phyloP scores from a whole-genome alignment of 2,888 invertebrate genomes.

The Eulithis testata region DNA sequence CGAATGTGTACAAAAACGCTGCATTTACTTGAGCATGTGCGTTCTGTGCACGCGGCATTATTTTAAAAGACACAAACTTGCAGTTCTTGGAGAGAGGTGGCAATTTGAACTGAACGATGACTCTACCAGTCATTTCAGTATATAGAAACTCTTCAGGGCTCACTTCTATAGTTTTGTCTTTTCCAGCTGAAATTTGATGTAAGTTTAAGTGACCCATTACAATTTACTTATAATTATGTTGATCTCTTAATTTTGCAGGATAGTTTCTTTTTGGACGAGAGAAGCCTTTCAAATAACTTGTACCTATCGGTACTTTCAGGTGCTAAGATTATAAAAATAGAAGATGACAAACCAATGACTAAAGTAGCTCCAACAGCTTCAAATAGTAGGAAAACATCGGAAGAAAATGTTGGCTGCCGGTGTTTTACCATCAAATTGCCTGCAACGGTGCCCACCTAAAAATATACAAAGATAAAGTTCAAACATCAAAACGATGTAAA shows the following conservation, averaged over 20 bases:
- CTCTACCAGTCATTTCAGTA: conserved; percentile 61
- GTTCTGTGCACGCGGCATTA: conserved; percentile 89
- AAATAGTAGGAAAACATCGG: conserved; percentile 86
- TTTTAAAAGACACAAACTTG: conserved; percentile 64
- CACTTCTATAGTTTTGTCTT: conserved; percentile 47
- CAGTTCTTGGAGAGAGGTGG: conserved; percentile 60
- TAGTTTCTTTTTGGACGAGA: no score
- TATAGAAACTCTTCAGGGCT: conserved; percentile 61
- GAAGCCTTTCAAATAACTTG: no score
- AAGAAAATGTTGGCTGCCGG: conserved; percentile 85
- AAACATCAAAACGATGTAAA: neutral
- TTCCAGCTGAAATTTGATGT: conserved; percentile 44
- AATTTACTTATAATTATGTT: no score
- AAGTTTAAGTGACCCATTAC: neutral
- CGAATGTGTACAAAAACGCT: conserved; percentile 87
- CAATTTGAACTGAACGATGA: conserved; percentile 60
- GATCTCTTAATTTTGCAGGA: no score
- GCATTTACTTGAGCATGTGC: conserved; percentile 91
- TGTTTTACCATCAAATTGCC: conserved; percentile 89
- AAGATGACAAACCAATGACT: no score
- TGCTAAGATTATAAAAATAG: no score
- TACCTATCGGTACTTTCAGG: no score
- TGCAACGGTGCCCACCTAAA: conserved; percentile 85
- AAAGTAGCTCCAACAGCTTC: conserved; percentile 78
- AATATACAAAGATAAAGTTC: neutral